Evolutionary conservation across 2,113 vertebrate genomes (phyloP).

Genomic region (Chaetorhynchus papuensis): DNA sequence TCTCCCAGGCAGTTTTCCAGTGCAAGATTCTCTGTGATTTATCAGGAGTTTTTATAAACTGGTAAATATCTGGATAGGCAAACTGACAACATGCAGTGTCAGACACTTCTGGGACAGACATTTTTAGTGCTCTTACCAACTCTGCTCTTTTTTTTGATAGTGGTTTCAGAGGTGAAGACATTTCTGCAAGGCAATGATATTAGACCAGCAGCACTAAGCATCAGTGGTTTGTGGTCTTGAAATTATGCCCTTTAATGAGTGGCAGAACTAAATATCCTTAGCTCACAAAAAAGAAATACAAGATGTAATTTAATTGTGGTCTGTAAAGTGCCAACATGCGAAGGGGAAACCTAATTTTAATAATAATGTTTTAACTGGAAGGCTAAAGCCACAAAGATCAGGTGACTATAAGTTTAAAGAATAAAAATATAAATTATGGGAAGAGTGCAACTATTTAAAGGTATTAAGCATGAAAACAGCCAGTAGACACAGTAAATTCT

Average conservation of each 20-base stretch:
- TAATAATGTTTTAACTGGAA: background rate
- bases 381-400: background rate
- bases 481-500: background rate
- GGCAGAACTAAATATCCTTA: background rate
- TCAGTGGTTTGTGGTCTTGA: constrained; percentile 6
- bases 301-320: background rate
- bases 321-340: background rate
- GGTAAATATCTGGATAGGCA: background rate
- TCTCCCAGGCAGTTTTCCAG: background rate
- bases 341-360: background rate
- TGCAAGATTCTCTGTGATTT: background rate
- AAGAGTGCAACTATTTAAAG: background rate
- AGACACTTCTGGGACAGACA: background rate
- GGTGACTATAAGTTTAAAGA: background rate
- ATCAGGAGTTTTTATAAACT: background rate
- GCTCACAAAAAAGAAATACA: background rate
- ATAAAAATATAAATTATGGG: background rate
- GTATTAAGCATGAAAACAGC: background rate
- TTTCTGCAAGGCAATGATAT: background rate
- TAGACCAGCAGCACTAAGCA: background rate
- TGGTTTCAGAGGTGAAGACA: background rate
- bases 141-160: background rate
- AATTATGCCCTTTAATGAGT: background rate
- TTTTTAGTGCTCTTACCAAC: background rate
- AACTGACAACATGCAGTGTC: background rate